Evolutionary conservation across 2,113 vertebrate species (phyloP), one percentile per base, ranked within the genome.

Genomic region (Agelaius phoeniceus): DNA sequence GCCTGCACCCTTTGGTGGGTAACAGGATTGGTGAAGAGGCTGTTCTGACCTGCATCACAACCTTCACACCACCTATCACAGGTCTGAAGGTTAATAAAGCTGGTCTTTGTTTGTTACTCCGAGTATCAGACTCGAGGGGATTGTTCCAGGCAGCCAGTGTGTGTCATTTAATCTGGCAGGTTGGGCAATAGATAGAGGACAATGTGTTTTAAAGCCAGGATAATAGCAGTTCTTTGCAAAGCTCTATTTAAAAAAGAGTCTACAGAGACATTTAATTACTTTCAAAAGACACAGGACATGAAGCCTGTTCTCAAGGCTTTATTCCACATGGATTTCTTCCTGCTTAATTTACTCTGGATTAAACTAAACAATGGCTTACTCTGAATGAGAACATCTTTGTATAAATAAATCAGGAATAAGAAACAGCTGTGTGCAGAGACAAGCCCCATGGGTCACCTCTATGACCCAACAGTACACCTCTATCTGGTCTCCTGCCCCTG

Each of bases 141-240:
- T 85, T 95, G 90, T 95, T 84, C 51, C 8, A 30, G 43, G 93
- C 75, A 69, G 58, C 30, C 58, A 49, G 28, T 6, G 28, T 59
- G 41, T 35, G 61, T 74, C 39, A 10, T 59, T 93, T 90, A 91
- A 89, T 65, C 94, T 49, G 80, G 27, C 3, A 7, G 28, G 69
- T 89, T 89, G 76, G 87, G 94, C 66, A 91, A 84, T 5, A 87
- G 86, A 87, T 90, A 87, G 77, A 89, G 87, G 87, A 92, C 91
- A 94, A 87, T 95, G 87, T 61, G 31, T 22, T 75, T 87, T 82
- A 91, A 84, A 92, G 73, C 73, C 72, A 23, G 54, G 43, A 37
- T 89, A 92, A 94, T 24, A 59, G 73, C 69, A 65, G 75, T 24
- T 67, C 75, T 84, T 92, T 79, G 54, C 35, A 84, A 84, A 89